Evolutionary conservation across 2,797 vertebrate species (phyloP).

Genomic region (Diceros bicornis): DNA sequence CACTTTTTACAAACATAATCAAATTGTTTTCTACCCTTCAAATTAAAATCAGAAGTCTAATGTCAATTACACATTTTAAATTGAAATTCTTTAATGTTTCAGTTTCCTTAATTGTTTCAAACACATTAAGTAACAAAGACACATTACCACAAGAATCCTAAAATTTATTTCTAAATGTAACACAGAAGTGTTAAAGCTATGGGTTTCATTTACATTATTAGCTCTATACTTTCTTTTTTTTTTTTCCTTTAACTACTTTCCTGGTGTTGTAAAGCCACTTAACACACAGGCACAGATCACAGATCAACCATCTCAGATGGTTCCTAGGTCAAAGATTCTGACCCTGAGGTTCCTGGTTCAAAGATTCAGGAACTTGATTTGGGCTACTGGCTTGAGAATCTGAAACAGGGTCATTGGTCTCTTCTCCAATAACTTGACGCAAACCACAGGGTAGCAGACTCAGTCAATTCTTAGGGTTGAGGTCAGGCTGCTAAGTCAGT

Average conservation of each 20-base stretch:
- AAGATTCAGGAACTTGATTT: neutral
- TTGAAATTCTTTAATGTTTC: neutral
- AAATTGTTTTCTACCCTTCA: slow-evolving; percentile 1
- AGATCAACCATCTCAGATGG: neutral
- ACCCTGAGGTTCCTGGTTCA: neutral
- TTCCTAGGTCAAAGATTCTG: neutral
- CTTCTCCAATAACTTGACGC: neutral
- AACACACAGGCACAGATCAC: neutral
- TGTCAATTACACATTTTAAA: neutral
- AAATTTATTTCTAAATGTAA: slow-evolving; percentile 23
- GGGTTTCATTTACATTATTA: neutral
- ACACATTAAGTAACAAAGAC: neutral
- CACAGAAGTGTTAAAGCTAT: neutral
- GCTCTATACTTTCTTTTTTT: neutral
- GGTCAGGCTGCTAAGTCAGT: neutral
- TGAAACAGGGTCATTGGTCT: neutral
- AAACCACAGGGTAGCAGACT: neutral
- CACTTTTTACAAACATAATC: slow-evolving; percentile 6
- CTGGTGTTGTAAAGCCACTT: neutral
- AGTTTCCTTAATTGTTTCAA: slow-evolving; percentile 22
- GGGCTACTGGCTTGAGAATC: neutral
- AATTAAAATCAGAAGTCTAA: neutral
- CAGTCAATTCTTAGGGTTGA: neutral
- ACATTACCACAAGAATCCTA: neutral
- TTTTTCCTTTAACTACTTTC: neutral